Evolutionary conservation across 2,113 vertebrate species (phyloP), one percentile per base, ranked within the genome.

Genomic region (Aegypius monachus): DNA sequence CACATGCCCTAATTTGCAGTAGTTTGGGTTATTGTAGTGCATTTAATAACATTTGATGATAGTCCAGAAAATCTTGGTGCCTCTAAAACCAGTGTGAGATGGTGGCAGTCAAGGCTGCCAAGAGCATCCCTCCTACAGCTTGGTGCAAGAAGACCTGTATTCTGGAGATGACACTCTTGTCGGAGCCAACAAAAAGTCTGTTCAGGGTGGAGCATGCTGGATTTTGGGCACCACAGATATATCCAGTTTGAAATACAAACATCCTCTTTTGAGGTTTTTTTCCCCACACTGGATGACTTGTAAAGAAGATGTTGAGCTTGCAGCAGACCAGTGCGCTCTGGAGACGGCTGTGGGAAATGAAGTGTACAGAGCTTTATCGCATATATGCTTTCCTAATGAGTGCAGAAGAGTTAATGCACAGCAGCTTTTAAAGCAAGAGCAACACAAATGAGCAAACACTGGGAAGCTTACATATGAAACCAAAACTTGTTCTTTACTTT

Each of bases 171-270:
- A 25, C 15, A 40, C 6, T 52, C 43, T 63, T 40, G 6, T 9
- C 2, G 2, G 19, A 31, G 38, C 7, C 0, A 0, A 58, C 18
- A n/a, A 65, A 73, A 53, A 6, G 1, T 65, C 59, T 8, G 0
- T 70, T 80, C 2, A 3, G 21, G 9, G 13, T 67, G 48, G 7
- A 65, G 21, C 0, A 2, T 25, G 38, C 20, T 81, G 17, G 16
- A 47, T 63, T 93, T 68, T 10, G 27, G n/a, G 42, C 18, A 26
- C 12, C 47, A 38, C 9, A 23, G 21, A 70, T 12, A 29, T 32
- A 83, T 19, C 16, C 62, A 19, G 22, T 21, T 27, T 43, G 62
- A 73, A 80, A 0, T 23, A 62, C 25, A 70, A 72, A 50, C 7
- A 72, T 38, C 8, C 3, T n/a, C 29, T 42, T 81, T 19, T 7